Percentiles rank a stretch among this genome's conserved stretches.
Evolutionary conservation across 2,113 vertebrate genomes (phyloP).

Genomic region (Cygnus buccinator): DNA sequence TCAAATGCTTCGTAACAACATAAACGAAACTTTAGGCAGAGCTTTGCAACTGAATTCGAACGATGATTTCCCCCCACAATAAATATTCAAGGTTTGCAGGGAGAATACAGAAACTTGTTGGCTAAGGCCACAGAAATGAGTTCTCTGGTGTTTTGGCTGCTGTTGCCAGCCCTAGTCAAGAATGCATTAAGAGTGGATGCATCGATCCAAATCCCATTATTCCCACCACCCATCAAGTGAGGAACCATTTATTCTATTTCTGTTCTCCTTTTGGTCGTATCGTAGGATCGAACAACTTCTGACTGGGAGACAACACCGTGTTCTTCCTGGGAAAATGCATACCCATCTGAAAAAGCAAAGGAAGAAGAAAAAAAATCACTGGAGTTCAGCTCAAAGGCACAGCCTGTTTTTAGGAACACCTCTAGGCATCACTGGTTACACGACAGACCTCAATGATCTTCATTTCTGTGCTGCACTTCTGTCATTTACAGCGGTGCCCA

Average conservation of each 20-base stretch:
- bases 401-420: background rate
- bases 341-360: constrained; percentile 86
- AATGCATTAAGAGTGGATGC: constrained; percentile 62
- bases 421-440: background rate
- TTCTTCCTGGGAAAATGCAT: constrained; percentile 98
- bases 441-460: background rate
- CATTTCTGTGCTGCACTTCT: background rate
- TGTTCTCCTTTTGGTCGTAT: constrained; percentile 90
- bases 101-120: constrained; percentile 65
- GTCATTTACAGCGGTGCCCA: background rate
- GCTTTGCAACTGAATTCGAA: constrained; percentile 53
- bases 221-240: constrained; percentile 2
- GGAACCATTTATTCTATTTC: constrained; percentile 82
- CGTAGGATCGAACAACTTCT: constrained; percentile 94
- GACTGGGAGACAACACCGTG: constrained; percentile 96
- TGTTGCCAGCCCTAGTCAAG: constrained; percentile 50
- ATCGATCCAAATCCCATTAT: constrained; percentile 49
- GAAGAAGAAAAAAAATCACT: background rate
- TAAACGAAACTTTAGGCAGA: constrained; percentile 73
- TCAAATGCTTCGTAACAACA: constrained; percentile 69
- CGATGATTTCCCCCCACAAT: background rate
- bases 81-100: constrained; percentile 14
- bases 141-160: constrained; percentile 69
- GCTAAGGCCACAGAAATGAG: constrained; percentile 85
- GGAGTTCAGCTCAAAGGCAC: background rate